These are phyloP conservation scores for Pseudolycoriella hygida DNA, from an alignment of 2,888 invertebrate species.

Conservation along the genomic window DNA sequence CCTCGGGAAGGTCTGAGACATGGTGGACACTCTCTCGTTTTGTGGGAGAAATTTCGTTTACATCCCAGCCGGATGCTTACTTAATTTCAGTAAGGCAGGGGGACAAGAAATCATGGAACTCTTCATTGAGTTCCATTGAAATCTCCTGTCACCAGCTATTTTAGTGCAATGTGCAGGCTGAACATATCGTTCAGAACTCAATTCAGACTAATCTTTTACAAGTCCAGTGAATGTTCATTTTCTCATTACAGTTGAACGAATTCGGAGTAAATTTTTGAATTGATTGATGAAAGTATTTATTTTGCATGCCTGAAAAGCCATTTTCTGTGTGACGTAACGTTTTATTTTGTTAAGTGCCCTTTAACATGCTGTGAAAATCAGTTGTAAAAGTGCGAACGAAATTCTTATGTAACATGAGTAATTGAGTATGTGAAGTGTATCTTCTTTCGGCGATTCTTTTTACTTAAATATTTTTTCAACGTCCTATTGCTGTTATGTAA, in stretches of 20 bases:
- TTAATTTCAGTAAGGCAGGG: conserved; percentile 24
- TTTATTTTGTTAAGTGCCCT: too few relatives aligned
- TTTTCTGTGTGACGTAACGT: too few relatives aligned
- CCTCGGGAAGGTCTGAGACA: conserved; percentile 33
- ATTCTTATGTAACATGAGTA: too few relatives aligned
- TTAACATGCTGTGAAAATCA: too few relatives aligned
- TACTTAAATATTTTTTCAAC: too few relatives aligned
- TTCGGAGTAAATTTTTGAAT: too few relatives aligned
- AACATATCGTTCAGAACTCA: conserved; percentile 26
- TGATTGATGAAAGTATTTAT: neutral
- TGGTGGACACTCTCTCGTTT: conserved; percentile 22
- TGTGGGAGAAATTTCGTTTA: conserved; percentile 16
- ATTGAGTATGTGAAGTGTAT: too few relatives aligned
- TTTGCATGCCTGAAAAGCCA: neutral
- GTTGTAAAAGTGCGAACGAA: too few relatives aligned
- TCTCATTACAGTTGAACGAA: too few relatives aligned
- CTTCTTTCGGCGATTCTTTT: too few relatives aligned
- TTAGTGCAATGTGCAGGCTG: conserved; percentile 31
- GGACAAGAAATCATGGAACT: conserved; percentile 26
- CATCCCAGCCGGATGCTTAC: conserved; percentile 31
- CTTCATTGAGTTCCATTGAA: conserved; percentile 19
- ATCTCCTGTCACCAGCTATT: conserved; percentile 30
- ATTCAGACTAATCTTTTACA: conserved; percentile 33
- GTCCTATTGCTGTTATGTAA: too few relatives aligned
- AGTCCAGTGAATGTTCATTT: conserved; percentile 15